phyloP scores from a whole-genome alignment of 2,113 vertebrate genomes.

The Vulpes ferrilata region DNA sequence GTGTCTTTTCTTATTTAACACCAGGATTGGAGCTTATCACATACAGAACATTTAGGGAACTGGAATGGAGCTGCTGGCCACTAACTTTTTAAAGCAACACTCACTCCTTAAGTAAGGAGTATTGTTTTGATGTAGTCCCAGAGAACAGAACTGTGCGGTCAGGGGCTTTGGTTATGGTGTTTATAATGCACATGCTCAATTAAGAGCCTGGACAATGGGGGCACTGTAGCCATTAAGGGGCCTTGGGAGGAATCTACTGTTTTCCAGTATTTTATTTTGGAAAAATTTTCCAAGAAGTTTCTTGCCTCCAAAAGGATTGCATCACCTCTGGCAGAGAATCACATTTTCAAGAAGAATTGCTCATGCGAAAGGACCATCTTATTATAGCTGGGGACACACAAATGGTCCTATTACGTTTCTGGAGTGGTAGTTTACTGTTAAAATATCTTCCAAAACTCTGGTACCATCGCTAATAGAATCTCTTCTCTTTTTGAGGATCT shows the following conservation, averaged over 20 bases:
- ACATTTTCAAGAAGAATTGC: not conserved
- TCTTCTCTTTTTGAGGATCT: not conserved
- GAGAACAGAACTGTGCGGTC: not conserved
- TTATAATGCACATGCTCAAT: not conserved
- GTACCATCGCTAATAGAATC: not conserved
- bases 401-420: not conserved
- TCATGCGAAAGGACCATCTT: constrained; percentile 8
- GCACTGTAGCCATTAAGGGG: not conserved
- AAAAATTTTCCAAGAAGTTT: not conserved
- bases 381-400: not conserved
- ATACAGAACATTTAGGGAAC: not conserved
- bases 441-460: not conserved
- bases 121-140: not conserved
- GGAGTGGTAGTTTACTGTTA: not conserved
- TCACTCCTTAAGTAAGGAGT: not conserved
- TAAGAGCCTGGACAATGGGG: not conserved
- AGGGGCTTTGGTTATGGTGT: not conserved
- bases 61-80: not conserved
- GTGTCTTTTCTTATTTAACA: not conserved
- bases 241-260: not conserved
- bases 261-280: not conserved
- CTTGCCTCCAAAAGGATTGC: not conserved
- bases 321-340: constrained; percentile 23
- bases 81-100: constrained; percentile 3
- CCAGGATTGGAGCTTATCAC: not conserved